phyloP scores from a whole-genome alignment of 2,888 invertebrate species.

The Gryllus longicercus region DNA sequence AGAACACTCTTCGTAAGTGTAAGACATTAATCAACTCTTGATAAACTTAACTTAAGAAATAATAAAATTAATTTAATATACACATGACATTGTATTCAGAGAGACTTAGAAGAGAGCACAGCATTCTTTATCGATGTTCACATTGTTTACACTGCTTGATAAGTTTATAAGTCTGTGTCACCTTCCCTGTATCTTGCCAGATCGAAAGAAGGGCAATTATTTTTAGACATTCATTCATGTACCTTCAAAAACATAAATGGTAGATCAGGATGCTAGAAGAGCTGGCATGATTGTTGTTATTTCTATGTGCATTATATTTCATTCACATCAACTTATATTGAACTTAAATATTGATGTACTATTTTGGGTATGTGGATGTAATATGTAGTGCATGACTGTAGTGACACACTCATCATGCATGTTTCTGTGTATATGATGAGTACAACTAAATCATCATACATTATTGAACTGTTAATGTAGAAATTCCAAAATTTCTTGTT shows the following conservation, averaged over 20 bases:
- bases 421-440: not conserved
- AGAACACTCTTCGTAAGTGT: too few relatives aligned
- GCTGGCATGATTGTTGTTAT: not conserved
- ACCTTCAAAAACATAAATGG: too few relatives aligned
- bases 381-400: not conserved
- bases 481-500: not conserved
- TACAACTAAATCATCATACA: not conserved
- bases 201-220: too few relatives aligned
- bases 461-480: not conserved
- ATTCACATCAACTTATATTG: not conserved
- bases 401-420: conserved; percentile 17
- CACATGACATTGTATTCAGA: too few relatives aligned
- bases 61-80: too few relatives aligned
- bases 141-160: not conserved
- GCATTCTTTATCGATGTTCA: not conserved
- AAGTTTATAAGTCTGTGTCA: too few relatives aligned
- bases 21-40: too few relatives aligned
- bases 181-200: too few relatives aligned
- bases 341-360: not conserved
- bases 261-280: not conserved
- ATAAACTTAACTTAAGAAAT: too few relatives aligned
- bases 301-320: not conserved
- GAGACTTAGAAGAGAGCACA: too few relatives aligned
- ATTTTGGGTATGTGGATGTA: not conserved
- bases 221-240: too few relatives aligned